A percentile compares a stretch with the other conserved stretches of the same genome.
Evolutionary conservation across 2,797 vertebrate genomes (phyloP).

Genomic region (Manis javanica): DNA sequence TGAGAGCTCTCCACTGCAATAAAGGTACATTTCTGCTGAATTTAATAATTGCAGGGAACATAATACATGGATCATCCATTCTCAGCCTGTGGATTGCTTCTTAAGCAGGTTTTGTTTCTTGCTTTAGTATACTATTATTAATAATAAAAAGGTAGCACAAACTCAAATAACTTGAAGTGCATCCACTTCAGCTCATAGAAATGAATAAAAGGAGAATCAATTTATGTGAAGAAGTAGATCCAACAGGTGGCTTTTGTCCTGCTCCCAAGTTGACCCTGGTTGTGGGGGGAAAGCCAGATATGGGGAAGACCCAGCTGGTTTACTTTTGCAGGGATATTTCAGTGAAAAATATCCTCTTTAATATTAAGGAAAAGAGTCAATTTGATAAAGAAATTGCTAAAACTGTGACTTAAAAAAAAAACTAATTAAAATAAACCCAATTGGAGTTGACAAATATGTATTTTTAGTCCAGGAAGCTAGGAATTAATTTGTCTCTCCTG

Average conservation of each 20-base stretch:
- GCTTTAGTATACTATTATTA: not conserved
- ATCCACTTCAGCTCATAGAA: not conserved
- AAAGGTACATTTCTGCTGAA: not conserved
- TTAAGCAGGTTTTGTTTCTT: not conserved
- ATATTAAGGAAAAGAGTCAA: constrained; percentile 8
- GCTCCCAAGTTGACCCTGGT: too few relatives aligned
- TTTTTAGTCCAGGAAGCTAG: constrained; percentile 50
- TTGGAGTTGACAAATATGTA: constrained; percentile 50
- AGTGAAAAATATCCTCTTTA: not conserved
- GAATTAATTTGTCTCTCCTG: constrained; percentile 58
- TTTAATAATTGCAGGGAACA: not conserved
- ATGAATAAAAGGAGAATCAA: not conserved
- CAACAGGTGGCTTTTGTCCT: not conserved
- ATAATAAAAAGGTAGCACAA: not conserved
- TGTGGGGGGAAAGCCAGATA: not conserved
- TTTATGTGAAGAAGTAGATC: not conserved
- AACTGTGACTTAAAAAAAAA: constrained; percentile 33
- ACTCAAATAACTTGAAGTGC: not conserved
- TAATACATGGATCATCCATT: not conserved
- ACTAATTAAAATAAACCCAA: constrained; percentile 54
- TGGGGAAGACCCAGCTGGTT: not conserved
- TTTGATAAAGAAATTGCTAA: constrained; percentile 42
- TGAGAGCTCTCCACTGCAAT: not conserved
- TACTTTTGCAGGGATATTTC: not conserved
- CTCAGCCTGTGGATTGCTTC: not conserved